Conservation (phyloP, 2,888 invertebrate genomes). For the Aproaerema taeniolella region DNA sequence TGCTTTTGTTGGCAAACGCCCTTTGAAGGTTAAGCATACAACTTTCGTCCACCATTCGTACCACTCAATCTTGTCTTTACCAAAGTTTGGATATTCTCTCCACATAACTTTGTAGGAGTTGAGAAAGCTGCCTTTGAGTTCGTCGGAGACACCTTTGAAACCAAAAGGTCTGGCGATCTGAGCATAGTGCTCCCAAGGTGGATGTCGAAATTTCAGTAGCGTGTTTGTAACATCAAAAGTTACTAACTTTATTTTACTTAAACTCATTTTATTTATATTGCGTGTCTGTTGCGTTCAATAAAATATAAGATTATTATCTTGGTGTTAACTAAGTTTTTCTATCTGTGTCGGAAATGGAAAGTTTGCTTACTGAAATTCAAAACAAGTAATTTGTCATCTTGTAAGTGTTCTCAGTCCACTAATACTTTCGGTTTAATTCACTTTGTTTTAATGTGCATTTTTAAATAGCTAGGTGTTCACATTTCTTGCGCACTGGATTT, state of each 20-base stretch:
- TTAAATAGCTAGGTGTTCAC: too few species aligned
- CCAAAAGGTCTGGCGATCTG: constrained; percentile 84
- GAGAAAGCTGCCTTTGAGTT: constrained; percentile 80
- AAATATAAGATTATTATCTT: too few species aligned
- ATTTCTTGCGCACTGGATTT: too few species aligned
- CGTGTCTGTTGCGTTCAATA: too few species aligned
- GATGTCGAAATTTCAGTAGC: constrained; percentile 82
- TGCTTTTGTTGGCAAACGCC: constrained; percentile 49
- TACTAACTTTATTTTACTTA: constrained; percentile 78
- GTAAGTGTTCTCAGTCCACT: too few species aligned
- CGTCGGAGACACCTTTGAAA: constrained; percentile 70
- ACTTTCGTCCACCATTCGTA: constrained; percentile 89
- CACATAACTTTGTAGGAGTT: constrained; percentile 80
- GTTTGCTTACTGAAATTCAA: too few species aligned
- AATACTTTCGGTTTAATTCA: too few species aligned
- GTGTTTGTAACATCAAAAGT: constrained; percentile 95
- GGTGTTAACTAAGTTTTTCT: too few species aligned
- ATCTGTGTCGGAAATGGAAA: too few species aligned
- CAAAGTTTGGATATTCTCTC: constrained; percentile 88
- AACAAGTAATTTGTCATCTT: too few species aligned
- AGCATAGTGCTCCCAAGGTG: constrained; percentile 86
- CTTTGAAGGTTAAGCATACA: constrained; percentile 80
- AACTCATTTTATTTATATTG: constrained; percentile 43
- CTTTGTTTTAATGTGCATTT: too few species aligned
- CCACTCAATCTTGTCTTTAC: constrained; percentile 83